A percentile compares a stretch with the other conserved stretches of the same genome.
phyloP scores from a whole-genome alignment of 2,113 vertebrate species.

The Ameiurus melas region DNA sequence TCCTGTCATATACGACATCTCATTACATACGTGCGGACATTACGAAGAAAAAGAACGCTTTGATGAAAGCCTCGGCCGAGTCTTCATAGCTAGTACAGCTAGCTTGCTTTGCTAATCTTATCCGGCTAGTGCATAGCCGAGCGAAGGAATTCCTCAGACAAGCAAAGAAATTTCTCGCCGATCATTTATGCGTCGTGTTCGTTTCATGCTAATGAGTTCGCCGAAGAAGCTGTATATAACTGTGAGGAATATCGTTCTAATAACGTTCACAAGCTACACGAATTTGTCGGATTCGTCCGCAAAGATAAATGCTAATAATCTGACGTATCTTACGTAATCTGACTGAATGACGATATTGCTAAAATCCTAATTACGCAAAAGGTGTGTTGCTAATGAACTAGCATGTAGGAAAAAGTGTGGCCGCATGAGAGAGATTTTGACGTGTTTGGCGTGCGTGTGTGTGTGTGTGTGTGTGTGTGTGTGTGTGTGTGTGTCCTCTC shows the following conservation, averaged over 20 bases:
- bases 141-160: no score
- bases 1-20: no score
- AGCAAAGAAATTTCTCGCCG: background rate
- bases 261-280: background rate
- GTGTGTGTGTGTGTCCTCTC: background rate
- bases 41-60: no score
- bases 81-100: no score
- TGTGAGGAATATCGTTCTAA: background rate
- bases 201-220: background rate
- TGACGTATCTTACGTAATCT: no score
- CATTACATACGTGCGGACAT: no score
- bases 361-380: background rate
- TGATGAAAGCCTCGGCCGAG: no score
- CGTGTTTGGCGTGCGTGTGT: background rate
- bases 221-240: background rate
- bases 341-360: background rate
- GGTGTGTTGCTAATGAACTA: background rate
- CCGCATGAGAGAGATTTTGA: background rate
- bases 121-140: no score
- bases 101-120: no score
- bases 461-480: slow-evolving; percentile 5
- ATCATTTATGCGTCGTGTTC: background rate
- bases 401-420: no score
- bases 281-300: background rate
- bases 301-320: background rate